Evolutionary conservation across 2,888 invertebrate species (phyloP).

Genomic region (Sminthurides aquaticus): DNA sequence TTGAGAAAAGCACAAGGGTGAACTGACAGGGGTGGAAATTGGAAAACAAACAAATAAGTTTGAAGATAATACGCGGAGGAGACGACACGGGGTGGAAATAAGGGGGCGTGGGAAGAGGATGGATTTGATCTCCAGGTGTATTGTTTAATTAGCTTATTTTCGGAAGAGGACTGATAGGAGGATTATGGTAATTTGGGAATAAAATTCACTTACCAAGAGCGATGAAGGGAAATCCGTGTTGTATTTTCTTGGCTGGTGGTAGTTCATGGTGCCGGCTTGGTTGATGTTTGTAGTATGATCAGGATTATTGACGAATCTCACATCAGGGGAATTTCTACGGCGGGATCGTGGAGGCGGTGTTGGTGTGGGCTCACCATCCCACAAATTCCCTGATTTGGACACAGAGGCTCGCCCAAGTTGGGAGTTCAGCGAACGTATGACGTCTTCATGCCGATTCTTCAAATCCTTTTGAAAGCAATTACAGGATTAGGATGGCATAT

Average conservation of each 20-base stretch:
- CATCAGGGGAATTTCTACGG: slow-evolving; percentile 42
- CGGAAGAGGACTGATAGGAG: too few relatives aligned
- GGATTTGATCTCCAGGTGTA: too few relatives aligned
- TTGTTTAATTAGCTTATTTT: background rate
- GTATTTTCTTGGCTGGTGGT: slow-evolving; percentile 26
- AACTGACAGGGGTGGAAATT: too few relatives aligned
- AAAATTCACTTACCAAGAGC: slow-evolving; percentile 31
- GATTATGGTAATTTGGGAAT: background rate
- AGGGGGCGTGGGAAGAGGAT: too few relatives aligned
- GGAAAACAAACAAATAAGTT: too few relatives aligned
- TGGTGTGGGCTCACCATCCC: slow-evolving; percentile 42
- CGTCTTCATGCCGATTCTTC: slow-evolving; percentile 43
- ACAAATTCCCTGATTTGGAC: slow-evolving; percentile 43
- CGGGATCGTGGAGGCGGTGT: slow-evolving; percentile 43
- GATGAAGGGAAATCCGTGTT: slow-evolving; percentile 29
- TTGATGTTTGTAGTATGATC: slow-evolving; percentile 38
- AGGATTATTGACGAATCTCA: slow-evolving; percentile 31
- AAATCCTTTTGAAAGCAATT: slow-evolving; percentile 36
- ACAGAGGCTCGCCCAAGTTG: slow-evolving; percentile 41
- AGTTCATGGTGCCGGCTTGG: slow-evolving; percentile 38
- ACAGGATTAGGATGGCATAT: slow-evolving; percentile 6
- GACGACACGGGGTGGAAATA: too few relatives aligned
- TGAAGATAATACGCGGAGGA: too few relatives aligned
- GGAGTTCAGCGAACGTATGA: slow-evolving; percentile 43
- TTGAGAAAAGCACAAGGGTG: too few relatives aligned